phyloP scores from a whole-genome alignment of 2,888 invertebrate species.

The Scaptomyza parva region DNA sequence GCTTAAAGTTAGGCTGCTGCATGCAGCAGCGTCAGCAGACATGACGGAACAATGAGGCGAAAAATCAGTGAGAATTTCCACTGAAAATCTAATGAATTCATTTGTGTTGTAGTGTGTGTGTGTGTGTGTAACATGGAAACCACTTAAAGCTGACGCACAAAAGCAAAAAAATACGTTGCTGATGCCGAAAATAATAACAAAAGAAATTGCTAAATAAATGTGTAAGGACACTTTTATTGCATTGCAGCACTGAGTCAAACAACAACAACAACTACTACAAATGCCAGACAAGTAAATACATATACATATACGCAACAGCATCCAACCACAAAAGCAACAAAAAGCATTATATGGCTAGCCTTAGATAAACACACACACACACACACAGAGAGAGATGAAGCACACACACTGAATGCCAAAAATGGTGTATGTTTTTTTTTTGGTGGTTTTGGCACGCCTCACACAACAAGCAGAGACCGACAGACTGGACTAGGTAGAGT shows the following conservation, averaged over 20 bases:
- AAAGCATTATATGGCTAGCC: conserved; percentile 66
- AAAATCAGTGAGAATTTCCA: conserved; percentile 10
- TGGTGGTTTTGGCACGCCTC: conserved; percentile 51
- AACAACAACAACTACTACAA: conserved; percentile 39
- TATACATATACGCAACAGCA: conserved; percentile 68
- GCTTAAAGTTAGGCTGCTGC: conserved; percentile 51
- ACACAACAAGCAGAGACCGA: too few relatives aligned
- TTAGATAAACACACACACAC: conserved; percentile 58
- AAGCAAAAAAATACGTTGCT: conserved; percentile 50
- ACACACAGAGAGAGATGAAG: not conserved
- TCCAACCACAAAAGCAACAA: conserved; percentile 53
- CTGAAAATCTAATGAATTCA: conserved; percentile 59
- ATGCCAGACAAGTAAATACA: conserved; percentile 71
- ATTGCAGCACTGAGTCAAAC: conserved; percentile 47
- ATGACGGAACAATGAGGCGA: conserved; percentile 11
- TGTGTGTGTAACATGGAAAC: conserved; percentile 35
- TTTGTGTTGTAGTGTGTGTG: conserved; percentile 31
- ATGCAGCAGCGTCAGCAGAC: conserved; percentile 16
- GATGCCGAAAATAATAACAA: conserved; percentile 76
- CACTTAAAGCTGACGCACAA: conserved; percentile 70
- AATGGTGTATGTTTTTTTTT: conserved; percentile 38
- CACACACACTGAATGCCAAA: conserved; percentile 43
- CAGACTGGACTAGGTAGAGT: conserved; percentile 3
- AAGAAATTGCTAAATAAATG: conserved; percentile 81
- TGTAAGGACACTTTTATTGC: conserved; percentile 81